phyloP scores from a whole-genome alignment of 2,888 invertebrate genomes.

The Drosophila aldrichi region DNA sequence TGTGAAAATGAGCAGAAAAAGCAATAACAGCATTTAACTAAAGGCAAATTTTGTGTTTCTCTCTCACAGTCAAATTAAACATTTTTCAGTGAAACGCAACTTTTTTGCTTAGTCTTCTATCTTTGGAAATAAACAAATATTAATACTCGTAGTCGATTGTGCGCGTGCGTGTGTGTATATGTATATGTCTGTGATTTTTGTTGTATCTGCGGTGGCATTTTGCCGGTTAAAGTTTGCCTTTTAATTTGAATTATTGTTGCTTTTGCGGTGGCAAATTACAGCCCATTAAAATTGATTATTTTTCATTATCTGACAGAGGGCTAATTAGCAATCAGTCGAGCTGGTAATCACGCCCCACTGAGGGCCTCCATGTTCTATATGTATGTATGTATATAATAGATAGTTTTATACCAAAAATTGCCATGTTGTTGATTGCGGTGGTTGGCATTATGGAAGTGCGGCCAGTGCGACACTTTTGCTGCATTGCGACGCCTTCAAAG shows the following conservation, averaged over 20 bases:
- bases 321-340: conserved; percentile 16
- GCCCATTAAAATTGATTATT: conserved; percentile 76
- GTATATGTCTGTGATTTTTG: conserved; percentile 14
- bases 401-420: conserved; percentile 37
- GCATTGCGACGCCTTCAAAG: conserved; percentile 41
- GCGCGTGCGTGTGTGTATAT: not conserved
- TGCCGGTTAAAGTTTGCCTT: conserved; percentile 59
- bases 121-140: conserved; percentile 54
- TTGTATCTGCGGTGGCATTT: conserved; percentile 50
- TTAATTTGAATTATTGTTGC: conserved; percentile 69
- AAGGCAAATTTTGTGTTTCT: conserved; percentile 22
- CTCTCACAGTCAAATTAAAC: conserved; percentile 21
- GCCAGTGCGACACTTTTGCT: conserved; percentile 46
- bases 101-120: conserved; percentile 56
- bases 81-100: conserved; percentile 50
- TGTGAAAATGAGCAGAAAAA: conserved; percentile 28
- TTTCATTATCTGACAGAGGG: conserved; percentile 58
- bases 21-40: not conserved
- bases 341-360: conserved; percentile 20
- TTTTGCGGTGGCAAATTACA: conserved; percentile 71
- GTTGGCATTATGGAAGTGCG: conserved; percentile 15
- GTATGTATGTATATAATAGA: conserved; percentile 34
- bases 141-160: conserved; percentile 20
- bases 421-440: conserved; percentile 35
- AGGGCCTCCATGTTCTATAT: conserved; percentile 11